A percentile compares a stretch with the other conserved stretches of the same genome.
phyloP scores from a whole-genome alignment of 2,113 vertebrate genomes.

The Pleuronectes platessa region DNA sequence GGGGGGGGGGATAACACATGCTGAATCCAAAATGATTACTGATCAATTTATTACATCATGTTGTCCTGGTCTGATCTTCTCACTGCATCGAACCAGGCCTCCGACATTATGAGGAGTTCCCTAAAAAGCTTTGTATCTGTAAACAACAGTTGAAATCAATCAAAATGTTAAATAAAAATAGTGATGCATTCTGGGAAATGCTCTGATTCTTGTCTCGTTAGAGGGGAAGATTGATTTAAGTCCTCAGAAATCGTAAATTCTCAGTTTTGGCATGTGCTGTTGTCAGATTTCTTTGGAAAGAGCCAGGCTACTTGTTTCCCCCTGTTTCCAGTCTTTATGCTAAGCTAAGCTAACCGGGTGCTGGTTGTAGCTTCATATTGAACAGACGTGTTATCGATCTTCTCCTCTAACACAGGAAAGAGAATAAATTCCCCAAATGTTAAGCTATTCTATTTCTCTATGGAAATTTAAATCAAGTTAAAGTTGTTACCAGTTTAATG shows the following conservation, averaged over 20 bases:
- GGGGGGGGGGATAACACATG: neutral
- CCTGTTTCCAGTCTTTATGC: too few species aligned
- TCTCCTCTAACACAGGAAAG: neutral
- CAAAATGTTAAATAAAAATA: neutral
- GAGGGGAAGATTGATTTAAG: neutral
- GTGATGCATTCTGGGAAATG: neutral
- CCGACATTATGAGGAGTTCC: neutral
- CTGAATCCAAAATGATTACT: slow-evolving; percentile 20
- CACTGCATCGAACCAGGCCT: slow-evolving; percentile 10
- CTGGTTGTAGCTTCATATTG: neutral
- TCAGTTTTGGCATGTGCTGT: too few species aligned
- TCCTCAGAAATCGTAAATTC: neutral
- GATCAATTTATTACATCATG: slow-evolving; percentile 33
- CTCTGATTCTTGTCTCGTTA: neutral
- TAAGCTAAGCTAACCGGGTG: too few species aligned
- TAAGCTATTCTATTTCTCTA: neutral
- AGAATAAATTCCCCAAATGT: neutral
- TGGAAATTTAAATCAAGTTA: neutral
- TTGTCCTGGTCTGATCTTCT: slow-evolving; percentile 6
- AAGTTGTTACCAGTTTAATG: neutral
- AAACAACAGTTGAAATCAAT: slow-evolving; percentile 40
- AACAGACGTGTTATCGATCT: neutral
- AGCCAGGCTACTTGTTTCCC: too few species aligned
- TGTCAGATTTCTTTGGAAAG: too few species aligned
- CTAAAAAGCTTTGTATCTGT: slow-evolving; percentile 14